Conservation (phyloP, 2,888 invertebrate genomes). For the Leptinotarsa juncta region DNA sequence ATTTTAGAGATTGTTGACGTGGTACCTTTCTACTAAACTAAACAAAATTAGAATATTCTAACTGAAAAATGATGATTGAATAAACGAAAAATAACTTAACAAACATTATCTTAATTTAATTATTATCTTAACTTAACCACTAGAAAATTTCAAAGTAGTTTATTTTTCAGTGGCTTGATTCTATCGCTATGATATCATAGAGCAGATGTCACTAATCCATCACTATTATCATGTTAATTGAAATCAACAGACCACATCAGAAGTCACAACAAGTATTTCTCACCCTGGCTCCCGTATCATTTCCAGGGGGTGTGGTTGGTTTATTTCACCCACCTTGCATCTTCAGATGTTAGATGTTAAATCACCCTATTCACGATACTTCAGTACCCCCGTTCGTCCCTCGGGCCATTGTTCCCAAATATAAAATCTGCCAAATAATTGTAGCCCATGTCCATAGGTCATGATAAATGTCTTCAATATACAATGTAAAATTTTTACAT, state of each 20-base stretch:
- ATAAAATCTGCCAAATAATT: constrained; percentile 63
- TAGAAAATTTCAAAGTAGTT: no score
- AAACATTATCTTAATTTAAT: no score
- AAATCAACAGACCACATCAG: constrained; percentile 48
- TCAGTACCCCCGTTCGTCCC: constrained; percentile 43
- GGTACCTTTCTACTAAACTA: no score
- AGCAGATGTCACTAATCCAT: no score
- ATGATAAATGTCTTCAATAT: constrained; percentile 60
- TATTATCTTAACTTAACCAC: no score
- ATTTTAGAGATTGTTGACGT: no score
- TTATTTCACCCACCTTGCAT: constrained; percentile 62
- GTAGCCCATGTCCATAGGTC: constrained; percentile 57
- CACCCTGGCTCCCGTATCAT: constrained; percentile 4
- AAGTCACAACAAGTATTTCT: background rate
- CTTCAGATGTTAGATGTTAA: constrained; percentile 54
- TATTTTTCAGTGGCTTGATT: no score
- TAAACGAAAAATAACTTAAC: no score
- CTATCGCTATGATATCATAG: background rate
- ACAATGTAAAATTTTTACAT: constrained; percentile 42
- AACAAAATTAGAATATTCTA: no score
- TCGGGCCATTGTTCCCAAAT: constrained; percentile 56
- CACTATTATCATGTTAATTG: background rate
- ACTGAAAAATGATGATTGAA: no score
- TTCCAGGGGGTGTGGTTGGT: constrained; percentile 60
- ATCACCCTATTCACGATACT: constrained; percentile 55